phyloP scores from a whole-genome alignment of 2,113 vertebrate species.

The Tonatia bakeri region DNA sequence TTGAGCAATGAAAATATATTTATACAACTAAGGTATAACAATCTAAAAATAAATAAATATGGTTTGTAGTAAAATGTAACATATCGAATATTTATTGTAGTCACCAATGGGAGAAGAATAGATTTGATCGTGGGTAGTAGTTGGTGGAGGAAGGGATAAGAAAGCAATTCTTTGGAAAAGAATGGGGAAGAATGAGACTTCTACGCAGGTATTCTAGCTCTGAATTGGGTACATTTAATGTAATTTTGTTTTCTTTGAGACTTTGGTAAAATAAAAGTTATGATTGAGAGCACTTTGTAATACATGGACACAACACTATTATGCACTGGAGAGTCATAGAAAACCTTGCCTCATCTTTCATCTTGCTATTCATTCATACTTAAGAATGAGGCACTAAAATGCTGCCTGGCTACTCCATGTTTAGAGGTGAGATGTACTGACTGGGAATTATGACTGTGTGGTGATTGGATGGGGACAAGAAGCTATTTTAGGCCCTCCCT shows the following conservation, averaged over 20 bases:
- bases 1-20: not conserved
- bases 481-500: not conserved
- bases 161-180: not conserved
- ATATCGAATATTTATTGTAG: not conserved
- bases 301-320: not conserved
- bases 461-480: not conserved
- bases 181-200: not conserved
- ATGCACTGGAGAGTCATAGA: not conserved
- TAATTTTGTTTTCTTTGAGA: not conserved
- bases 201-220: not conserved
- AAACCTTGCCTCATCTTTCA: not conserved
- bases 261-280: not conserved
- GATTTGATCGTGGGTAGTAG: not conserved
- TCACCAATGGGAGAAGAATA: not conserved
- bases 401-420: not conserved
- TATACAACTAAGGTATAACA: not conserved
- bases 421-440: not conserved
- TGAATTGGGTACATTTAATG: not conserved
- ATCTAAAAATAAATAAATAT: not conserved
- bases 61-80: not conserved
- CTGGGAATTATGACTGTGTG: not conserved
- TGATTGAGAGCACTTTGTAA: not conserved
- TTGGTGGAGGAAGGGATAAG: not conserved
- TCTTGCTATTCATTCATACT: not conserved
- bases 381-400: not conserved